A percentile compares a stretch with the other conserved stretches of the same genome.
These are phyloP conservation scores for Callorhinus ursinus DNA, from an alignment of 2,113 vertebrate species.

Conservation along the genomic window DNA sequence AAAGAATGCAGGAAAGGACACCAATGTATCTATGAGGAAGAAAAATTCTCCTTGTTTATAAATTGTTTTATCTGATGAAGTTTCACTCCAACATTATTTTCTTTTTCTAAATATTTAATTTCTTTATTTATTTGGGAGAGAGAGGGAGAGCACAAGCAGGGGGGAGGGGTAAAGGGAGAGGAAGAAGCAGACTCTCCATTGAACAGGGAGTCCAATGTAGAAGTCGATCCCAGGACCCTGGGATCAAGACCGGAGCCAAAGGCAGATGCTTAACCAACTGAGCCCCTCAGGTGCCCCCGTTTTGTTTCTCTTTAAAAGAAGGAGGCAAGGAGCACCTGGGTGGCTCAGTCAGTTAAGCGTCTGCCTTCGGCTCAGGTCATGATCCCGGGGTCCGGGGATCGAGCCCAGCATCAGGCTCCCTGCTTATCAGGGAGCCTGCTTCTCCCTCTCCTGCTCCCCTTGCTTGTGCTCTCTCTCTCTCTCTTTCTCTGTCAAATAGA, in stretches of 20 bases:
- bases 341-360: background rate
- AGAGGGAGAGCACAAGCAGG: too few species aligned
- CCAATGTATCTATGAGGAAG: background rate
- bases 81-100: background rate
- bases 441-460: background rate
- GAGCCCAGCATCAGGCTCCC: background rate
- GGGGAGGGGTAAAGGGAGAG: too few species aligned
- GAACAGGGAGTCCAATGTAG: too few species aligned
- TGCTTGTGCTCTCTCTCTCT: background rate
- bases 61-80: background rate
- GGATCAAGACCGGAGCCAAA: too few species aligned
- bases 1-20: background rate
- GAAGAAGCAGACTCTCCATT: too few species aligned
- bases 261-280: too few species aligned
- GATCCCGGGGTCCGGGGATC: background rate
- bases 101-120: background rate
- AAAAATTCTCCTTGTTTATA: background rate
- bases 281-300: background rate
- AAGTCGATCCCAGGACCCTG: too few species aligned
- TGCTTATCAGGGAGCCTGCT: background rate
- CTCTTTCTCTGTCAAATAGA: background rate
- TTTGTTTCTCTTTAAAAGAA: background rate
- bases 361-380: background rate
- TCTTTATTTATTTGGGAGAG: too few species aligned
- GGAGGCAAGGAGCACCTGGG: background rate